These are phyloP conservation scores for Oligia latruncula DNA, from an alignment of 2,888 invertebrate genomes.

Conservation along the genomic window DNA sequence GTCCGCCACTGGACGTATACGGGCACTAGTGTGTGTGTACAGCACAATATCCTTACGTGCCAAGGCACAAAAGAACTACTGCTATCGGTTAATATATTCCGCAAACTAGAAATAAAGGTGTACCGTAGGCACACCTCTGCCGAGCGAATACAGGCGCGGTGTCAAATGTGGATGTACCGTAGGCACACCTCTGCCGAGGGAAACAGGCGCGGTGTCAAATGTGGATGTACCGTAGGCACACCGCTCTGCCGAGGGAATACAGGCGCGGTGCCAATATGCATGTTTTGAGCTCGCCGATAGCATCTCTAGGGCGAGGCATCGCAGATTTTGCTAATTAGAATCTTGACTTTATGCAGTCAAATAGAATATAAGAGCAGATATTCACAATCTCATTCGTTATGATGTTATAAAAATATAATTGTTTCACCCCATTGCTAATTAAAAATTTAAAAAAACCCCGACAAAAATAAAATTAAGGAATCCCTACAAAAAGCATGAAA, in stretches of 20 bases:
- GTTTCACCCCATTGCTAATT: not conserved
- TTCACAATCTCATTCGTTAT: not conserved
- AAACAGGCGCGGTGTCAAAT: too few species aligned
- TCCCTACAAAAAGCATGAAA: too few species aligned
- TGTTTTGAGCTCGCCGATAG: not conserved
- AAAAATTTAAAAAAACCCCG: too few species aligned
- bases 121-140: too few species aligned
- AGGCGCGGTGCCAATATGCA: too few species aligned
- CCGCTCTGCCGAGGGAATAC: too few species aligned
- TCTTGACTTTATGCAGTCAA: not conserved
- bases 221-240: not conserved
- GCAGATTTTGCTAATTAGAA: not conserved
- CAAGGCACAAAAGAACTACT: conserved; percentile 1
- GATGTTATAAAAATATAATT: not conserved
- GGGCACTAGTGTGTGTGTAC: not conserved
- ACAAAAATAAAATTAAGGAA: too few species aligned
- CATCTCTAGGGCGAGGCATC: not conserved
- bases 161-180: too few species aligned
- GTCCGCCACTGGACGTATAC: not conserved
- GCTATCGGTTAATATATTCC: too few species aligned
- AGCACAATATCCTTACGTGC: not conserved
- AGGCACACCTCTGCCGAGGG: too few species aligned
- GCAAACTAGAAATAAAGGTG: too few species aligned
- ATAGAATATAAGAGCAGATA: not conserved
- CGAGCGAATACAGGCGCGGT: too few species aligned